Evolutionary conservation across 2,797 vertebrate species (phyloP).

Genomic region (Hoplostethus atlanticus): DNA sequence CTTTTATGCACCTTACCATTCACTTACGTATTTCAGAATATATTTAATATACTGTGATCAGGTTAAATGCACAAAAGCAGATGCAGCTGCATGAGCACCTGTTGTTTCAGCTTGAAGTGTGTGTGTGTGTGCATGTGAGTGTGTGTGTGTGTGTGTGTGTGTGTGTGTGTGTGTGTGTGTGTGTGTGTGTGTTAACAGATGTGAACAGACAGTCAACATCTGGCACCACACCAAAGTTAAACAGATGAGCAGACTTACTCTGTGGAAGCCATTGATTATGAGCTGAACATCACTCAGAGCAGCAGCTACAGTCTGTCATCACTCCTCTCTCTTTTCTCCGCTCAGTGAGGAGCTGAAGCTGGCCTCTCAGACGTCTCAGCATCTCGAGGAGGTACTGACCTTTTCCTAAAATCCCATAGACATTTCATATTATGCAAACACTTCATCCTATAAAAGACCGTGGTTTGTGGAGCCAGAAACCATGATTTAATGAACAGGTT

Average conservation of each 20-base stretch:
- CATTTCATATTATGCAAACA: background rate
- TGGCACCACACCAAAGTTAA: background rate
- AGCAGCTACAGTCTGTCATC: constrained; percentile 7
- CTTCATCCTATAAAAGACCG: constrained; percentile 13
- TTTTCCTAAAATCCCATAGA: background rate
- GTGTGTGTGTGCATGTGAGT: background rate
- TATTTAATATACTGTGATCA: too few relatives aligned
- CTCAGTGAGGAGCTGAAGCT: constrained; percentile 92
- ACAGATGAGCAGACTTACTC: background rate
- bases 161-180: background rate
- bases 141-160: background rate
- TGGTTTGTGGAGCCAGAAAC: constrained; percentile 2
- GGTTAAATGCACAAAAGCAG: background rate
- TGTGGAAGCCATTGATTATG: too few relatives aligned
- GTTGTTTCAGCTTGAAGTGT: background rate
- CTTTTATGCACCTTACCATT: too few relatives aligned
- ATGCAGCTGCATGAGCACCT: background rate
- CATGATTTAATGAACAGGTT: constrained; percentile 31
- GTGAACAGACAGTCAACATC: constrained; percentile 8
- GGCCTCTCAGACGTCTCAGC: constrained; percentile 91
- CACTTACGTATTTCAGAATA: too few relatives aligned
- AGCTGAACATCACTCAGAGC: background rate
- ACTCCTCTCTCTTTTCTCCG: background rate
- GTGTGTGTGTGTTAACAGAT: constrained; percentile 12
- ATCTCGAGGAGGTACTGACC: constrained; percentile 84